Percentiles rank a stretch among this genome's conserved stretches.
Evolutionary conservation across 2,888 invertebrate species (phyloP).

Genomic region (Tetragnatha montana): DNA sequence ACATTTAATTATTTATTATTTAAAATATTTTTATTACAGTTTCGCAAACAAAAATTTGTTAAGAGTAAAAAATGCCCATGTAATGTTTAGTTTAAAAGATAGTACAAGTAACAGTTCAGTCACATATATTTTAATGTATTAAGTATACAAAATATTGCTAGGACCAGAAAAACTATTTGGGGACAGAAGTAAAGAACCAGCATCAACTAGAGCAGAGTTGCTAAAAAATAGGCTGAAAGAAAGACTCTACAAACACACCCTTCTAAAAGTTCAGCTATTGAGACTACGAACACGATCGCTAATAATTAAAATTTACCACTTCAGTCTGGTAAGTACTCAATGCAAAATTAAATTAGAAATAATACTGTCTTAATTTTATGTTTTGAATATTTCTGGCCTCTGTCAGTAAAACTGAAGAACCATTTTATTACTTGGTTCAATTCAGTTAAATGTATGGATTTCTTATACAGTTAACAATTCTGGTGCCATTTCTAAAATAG

Average conservation of each 20-base stretch:
- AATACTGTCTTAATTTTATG: too few relatives aligned
- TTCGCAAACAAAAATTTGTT: neutral
- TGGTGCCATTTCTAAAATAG: too few relatives aligned
- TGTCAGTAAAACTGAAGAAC: neutral
- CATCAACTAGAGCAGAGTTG: conserved; percentile 58
- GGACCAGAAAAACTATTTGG: conserved; percentile 65
- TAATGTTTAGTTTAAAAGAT: neutral
- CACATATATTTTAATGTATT: neutral
- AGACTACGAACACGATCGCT: conserved; percentile 37
- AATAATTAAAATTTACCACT: conserved; percentile 38
- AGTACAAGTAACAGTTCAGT: neutral
- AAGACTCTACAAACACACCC: conserved; percentile 60
- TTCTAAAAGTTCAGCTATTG: conserved; percentile 56
- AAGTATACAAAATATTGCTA: neutral
- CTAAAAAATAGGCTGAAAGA: conserved; percentile 60
- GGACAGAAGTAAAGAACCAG: conserved; percentile 61
- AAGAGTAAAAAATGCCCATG: neutral
- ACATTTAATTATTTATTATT: neutral
- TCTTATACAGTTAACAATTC: too few relatives aligned
- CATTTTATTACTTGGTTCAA: neutral
- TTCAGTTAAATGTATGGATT: too few relatives aligned
- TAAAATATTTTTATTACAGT: neutral
- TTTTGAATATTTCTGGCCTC: neutral
- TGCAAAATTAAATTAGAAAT: neutral
- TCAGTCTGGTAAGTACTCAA: conserved; percentile 44